These are phyloP conservation scores for Camponotus fellah DNA, from an alignment of 2,888 invertebrate genomes.

Conservation along the genomic window DNA sequence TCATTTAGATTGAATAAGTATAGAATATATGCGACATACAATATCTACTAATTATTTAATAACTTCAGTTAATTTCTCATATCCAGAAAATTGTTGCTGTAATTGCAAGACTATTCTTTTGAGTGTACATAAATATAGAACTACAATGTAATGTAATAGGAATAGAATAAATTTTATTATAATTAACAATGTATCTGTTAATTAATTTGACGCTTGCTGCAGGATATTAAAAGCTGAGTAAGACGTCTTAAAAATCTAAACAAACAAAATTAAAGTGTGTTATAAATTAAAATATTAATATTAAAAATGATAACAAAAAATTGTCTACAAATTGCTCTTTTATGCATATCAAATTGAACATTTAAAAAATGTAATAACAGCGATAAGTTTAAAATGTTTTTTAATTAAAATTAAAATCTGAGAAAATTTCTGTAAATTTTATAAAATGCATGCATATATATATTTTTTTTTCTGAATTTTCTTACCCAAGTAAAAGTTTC, in stretches of 20 bases:
- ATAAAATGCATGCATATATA: background rate
- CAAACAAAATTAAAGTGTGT: background rate
- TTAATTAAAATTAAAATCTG: background rate
- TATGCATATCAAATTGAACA: background rate
- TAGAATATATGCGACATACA: no score
- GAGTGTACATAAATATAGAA: conserved; percentile 2
- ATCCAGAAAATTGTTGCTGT: no score
- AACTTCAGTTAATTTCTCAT: no score
- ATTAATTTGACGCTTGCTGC: background rate
- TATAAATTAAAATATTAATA: no score
- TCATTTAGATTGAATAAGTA: no score
- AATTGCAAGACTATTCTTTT: no score
- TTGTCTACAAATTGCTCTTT: background rate
- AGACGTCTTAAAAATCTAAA: background rate
- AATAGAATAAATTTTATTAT: background rate
- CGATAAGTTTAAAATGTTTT: background rate
- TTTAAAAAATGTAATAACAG: background rate
- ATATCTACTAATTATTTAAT: no score
- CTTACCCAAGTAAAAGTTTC: conserved; percentile 73
- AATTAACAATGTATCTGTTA: background rate
- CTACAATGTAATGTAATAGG: no score
- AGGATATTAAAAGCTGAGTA: background rate
- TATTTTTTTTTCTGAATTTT: background rate
- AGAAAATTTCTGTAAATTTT: no score
- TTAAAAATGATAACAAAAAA: background rate